Evolutionary conservation across 2,797 vertebrate genomes (phyloP).

Genomic region (Menidia menidia): DNA sequence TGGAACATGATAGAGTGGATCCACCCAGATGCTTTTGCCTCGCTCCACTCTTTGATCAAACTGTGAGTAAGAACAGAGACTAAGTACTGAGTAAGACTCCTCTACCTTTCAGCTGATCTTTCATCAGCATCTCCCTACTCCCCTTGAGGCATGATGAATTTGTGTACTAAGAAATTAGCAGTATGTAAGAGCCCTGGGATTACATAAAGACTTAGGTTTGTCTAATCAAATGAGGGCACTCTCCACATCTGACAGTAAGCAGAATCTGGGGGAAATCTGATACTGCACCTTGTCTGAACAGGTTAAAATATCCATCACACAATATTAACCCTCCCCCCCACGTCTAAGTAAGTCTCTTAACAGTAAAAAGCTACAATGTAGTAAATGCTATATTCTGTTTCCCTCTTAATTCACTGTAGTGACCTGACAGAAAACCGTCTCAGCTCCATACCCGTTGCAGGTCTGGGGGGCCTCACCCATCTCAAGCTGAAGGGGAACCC

Average conservation of each 20-base stretch:
- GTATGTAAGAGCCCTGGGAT: slow-evolving; percentile 22
- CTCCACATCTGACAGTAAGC: slow-evolving; percentile 49
- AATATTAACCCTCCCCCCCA: not conserved
- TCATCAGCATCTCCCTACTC: slow-evolving; percentile 12
- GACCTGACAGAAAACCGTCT: slow-evolving; percentile 91
- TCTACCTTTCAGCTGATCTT: slow-evolving; percentile 20
- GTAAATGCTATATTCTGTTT: slow-evolving; percentile 13
- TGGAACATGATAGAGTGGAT: slow-evolving; percentile 91
- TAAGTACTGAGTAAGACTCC: not conserved
- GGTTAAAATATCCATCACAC: slow-evolving; percentile 38
- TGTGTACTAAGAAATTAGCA: slow-evolving; percentile 45
- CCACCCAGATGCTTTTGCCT: slow-evolving; percentile 89
- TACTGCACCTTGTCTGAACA: slow-evolving; percentile 34
- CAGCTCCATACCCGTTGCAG: slow-evolving; percentile 85
- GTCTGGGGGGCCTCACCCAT: slow-evolving; percentile 89
- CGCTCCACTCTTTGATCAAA: slow-evolving; percentile 90
- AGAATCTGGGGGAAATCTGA: slow-evolving; percentile 42
- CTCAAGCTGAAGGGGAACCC: slow-evolving; percentile 93
- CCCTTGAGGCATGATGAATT: slow-evolving; percentile 1
- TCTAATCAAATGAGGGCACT: slow-evolving; percentile 39
- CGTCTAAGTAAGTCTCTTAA: slow-evolving; percentile 19
- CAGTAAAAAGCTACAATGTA: slow-evolving; percentile 28
- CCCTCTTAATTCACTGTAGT: slow-evolving; percentile 68
- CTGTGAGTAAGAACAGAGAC: slow-evolving; percentile 86
- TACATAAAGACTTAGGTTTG: slow-evolving; percentile 52